Percentiles rank a stretch among this genome's conserved stretches.
These are phyloP conservation scores for Sesamia nonagrioides DNA, from an alignment of 1,140 invertebrate genomes.

Conservation along the genomic window DNA sequence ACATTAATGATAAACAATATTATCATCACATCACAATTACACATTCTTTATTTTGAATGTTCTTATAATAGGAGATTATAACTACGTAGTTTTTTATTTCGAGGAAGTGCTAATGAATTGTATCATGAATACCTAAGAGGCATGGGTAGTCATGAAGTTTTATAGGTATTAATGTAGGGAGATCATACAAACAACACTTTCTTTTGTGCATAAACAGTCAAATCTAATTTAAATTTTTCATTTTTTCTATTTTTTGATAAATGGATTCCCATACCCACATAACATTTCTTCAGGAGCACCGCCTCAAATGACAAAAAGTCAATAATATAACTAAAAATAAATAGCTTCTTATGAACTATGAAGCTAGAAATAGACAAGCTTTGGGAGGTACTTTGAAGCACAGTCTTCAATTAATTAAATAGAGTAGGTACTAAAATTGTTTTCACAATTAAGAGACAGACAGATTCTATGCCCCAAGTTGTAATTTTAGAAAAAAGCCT, in stretches of 20 bases:
- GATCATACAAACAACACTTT: too few relatives aligned
- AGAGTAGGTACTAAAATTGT: slow-evolving; percentile 32
- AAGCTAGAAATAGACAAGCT: slow-evolving; percentile 55
- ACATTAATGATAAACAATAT: slow-evolving; percentile 42
- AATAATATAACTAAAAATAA: slow-evolving; percentile 56
- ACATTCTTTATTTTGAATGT: slow-evolving; percentile 36
- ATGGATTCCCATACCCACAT: too few relatives aligned
- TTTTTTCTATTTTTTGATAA: neutral
- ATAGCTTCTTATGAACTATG: slow-evolving; percentile 54
- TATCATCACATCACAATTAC: slow-evolving; percentile 55
- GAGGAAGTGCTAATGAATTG: slow-evolving; percentile 74
- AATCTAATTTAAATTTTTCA: neutral
- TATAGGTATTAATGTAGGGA: neutral
- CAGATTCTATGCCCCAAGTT: neutral
- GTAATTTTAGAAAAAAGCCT: slow-evolving; percentile 5
- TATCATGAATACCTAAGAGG: slow-evolving; percentile 2
- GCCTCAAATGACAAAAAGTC: slow-evolving; percentile 70
- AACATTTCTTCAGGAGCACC: slow-evolving; percentile 70
- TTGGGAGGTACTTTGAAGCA: slow-evolving; percentile 56
- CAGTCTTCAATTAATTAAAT: slow-evolving; percentile 55
- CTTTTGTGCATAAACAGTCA: too few relatives aligned
- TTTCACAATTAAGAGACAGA: too few relatives aligned
- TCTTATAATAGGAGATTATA: slow-evolving; percentile 25
- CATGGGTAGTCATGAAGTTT: too few relatives aligned
- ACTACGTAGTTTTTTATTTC: slow-evolving; percentile 54